A percentile compares a stretch with the other conserved stretches of the same genome.
Evolutionary conservation across 2,797 vertebrate species (phyloP).

Genomic region (Platalea minor): DNA sequence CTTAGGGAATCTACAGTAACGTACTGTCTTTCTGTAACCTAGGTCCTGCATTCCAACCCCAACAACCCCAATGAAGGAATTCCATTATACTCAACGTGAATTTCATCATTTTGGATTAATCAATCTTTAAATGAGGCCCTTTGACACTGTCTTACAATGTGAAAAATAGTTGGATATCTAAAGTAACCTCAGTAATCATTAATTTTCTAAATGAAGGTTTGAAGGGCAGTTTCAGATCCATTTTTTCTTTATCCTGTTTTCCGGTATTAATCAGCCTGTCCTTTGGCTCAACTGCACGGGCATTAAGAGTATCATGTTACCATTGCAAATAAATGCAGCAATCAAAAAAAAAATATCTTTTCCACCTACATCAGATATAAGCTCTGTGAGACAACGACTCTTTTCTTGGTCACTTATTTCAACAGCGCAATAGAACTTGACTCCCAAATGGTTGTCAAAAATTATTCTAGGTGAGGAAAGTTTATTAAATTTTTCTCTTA

Average conservation of each 20-base stretch:
- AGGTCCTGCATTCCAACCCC: not conserved
- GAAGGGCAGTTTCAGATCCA: not conserved
- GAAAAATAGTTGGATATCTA: constrained; percentile 14
- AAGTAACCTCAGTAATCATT: not conserved
- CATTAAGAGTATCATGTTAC: not conserved
- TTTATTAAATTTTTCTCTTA: not conserved
- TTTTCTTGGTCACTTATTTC: not conserved
- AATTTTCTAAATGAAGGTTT: not conserved
- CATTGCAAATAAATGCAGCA: not conserved
- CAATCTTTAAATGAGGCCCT: not conserved
- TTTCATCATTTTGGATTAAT: not conserved
- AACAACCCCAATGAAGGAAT: not conserved
- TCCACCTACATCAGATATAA: not conserved
- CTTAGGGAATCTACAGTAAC: not conserved
- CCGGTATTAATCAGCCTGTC: not conserved
- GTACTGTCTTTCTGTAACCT: not conserved
- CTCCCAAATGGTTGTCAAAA: not conserved
- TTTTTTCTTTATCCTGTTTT: not conserved
- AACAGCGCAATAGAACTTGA: not conserved
- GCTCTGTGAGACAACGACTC: not conserved
- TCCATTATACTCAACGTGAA: not conserved
- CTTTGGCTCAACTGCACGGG: not conserved
- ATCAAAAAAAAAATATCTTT: not conserved
- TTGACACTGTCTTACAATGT: not conserved
- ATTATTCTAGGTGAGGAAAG: not conserved